phyloP scores from a whole-genome alignment of 2,113 vertebrate genomes.

The Parus major region DNA sequence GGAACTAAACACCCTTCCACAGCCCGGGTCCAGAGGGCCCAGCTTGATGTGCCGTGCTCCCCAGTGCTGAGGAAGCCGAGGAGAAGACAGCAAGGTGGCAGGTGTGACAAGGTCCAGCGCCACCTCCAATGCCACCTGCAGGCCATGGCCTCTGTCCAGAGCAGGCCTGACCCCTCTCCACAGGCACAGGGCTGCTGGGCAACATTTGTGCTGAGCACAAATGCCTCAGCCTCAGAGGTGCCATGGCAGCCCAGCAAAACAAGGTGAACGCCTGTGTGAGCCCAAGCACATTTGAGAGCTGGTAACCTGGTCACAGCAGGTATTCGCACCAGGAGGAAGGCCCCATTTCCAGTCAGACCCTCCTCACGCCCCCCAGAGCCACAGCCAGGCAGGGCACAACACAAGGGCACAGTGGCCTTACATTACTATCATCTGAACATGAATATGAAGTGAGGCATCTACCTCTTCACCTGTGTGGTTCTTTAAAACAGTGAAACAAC shows the following conservation, averaged over 20 bases:
- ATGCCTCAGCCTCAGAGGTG: neutral
- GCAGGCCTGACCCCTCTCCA: neutral
- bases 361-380: rapidly evolving
- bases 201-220: neutral
- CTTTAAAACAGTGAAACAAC: neutral
- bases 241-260: neutral
- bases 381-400: rapidly evolving
- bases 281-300: neutral
- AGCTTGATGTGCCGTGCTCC: rapidly evolving
- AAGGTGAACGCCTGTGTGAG: neutral
- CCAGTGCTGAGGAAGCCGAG: neutral
- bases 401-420: rapidly evolving
- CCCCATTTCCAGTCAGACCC: rapidly evolving
- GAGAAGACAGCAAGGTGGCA: neutral
- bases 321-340: rapidly evolving
- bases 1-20: neutral
- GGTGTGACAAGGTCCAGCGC: rapidly evolving
- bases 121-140: rapidly evolving
- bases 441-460: rapidly evolving
- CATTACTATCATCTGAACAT: rapidly evolving
- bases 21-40: rapidly evolving
- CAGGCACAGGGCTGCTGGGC: neutral
- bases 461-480: neutral
- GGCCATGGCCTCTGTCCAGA: neutral
- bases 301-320: rapidly evolving